Percentiles rank a stretch among this genome's conserved stretches.
These are phyloP conservation scores for Crematogaster levior DNA, from an alignment of 2,888 invertebrate species.

Conservation along the genomic window DNA sequence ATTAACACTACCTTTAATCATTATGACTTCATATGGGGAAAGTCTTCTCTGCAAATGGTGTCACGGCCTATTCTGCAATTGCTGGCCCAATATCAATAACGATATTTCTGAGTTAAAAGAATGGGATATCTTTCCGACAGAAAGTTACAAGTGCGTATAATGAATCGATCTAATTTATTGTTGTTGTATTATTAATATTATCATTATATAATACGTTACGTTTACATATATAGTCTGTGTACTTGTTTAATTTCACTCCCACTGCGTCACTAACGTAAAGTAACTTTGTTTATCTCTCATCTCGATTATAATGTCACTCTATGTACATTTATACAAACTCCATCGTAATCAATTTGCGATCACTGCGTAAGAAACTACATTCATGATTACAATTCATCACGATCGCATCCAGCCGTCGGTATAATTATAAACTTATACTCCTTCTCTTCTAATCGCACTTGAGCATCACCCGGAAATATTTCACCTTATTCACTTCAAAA, in stretches of 20 bases:
- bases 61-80: slow-evolving; percentile 77
- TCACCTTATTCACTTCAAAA: background rate
- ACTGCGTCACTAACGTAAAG: slow-evolving; percentile 2
- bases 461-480: slow-evolving; percentile 36
- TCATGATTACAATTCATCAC: slow-evolving; percentile 17
- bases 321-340: slow-evolving; percentile 48
- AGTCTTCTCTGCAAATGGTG: slow-evolving; percentile 75
- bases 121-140: background rate
- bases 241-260: slow-evolving; percentile 12
- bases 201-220: slow-evolving; percentile 39
- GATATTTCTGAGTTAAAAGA: background rate
- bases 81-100: slow-evolving; percentile 61
- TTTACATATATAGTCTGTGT: slow-evolving; percentile 32
- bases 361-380: slow-evolving; percentile 47
- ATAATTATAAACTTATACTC: slow-evolving; percentile 39
- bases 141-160: slow-evolving; percentile 16
- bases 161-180: slow-evolving; percentile 47
- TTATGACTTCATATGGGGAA: slow-evolving; percentile 83
- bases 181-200: slow-evolving; percentile 42
- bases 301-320: slow-evolving; percentile 17
- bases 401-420: background rate
- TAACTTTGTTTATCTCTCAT: slow-evolving; percentile 16
- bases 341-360: slow-evolving; percentile 29
- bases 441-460: slow-evolving; percentile 38
- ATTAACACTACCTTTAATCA: slow-evolving; percentile 77